Base-by-base conservation (phyloP, 2,113 vertebrate genomes). In the Micronisus gabar region DNA sequence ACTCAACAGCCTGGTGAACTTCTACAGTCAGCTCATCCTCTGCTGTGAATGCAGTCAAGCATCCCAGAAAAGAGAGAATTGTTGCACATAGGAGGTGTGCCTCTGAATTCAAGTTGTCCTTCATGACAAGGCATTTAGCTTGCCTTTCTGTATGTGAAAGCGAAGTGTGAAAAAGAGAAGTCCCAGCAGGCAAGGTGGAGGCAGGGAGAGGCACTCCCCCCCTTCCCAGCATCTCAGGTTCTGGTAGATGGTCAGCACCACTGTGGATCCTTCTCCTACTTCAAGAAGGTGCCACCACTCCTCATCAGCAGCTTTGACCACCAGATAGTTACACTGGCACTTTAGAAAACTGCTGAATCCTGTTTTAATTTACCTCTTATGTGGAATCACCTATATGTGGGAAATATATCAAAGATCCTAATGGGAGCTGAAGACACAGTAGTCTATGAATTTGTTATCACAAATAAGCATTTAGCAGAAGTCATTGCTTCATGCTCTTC, bases 341-440 rank as follows among this genome's bases (percentile, higher is more conserved):
- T 99, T 74, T 93, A 96, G 70, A 99, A 98, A 95, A 96, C 98
- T 15, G 94, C 93, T 6, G 88, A 96, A 25, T 88, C 97, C 5
- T 98, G 96, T 79, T 99, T 99, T 85, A 99, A 99, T 56, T 88
- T 99, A 14, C 98, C 98, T 75, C 98, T 99, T 93, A 97, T 99
- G 68, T 96, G 96, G 41, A 99, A 99, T 93, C 98, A 99, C 13
- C 87, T 99, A 32, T 93, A 96, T 41, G 97, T 99, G 43, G 98
- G 98, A 23, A 98, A 98, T 50, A 97, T 98, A 88, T 98, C 98
- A 55, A 98, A 97, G 65, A 97, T 98, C 82, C 98, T 3, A 98
- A 93, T 98, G 93, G 98, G 97, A 96, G 98, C 98, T 73, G 98
- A 99, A 84, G 98, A 99, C 96, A 99, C 98, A 70, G 97, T 98